Percentiles rank a stretch among this genome's conserved stretches.
Evolutionary conservation across 2,113 vertebrate species (phyloP).

Genomic region (Marmota monax): DNA sequence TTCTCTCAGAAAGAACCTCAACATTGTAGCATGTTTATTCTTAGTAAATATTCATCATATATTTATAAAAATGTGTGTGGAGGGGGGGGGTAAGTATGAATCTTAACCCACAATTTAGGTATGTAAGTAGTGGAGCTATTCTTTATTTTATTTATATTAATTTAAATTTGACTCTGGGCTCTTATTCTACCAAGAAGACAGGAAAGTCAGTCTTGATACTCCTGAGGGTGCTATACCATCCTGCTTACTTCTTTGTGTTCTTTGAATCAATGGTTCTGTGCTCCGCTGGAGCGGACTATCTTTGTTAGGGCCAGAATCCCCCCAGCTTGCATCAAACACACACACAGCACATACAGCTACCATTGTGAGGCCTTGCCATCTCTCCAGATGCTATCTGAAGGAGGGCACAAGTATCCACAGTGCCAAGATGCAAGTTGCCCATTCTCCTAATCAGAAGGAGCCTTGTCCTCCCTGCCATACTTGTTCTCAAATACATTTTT

Average conservation of each 20-base stretch:
- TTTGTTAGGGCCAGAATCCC: background rate
- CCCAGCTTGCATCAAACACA: background rate
- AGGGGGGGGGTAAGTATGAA: background rate
- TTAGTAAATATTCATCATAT: background rate
- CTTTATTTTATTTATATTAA: conserved; percentile 30
- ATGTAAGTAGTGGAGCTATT: background rate
- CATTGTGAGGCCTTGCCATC: background rate
- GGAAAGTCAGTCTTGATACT: background rate
- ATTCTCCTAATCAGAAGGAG: background rate
- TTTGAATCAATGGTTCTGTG: background rate
- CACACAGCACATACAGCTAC: no score
- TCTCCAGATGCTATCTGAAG: background rate
- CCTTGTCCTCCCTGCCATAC: background rate
- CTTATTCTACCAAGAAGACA: background rate
- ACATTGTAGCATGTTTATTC: background rate
- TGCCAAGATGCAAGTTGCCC: background rate
- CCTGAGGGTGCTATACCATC: background rate
- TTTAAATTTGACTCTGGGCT: background rate
- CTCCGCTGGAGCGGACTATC: background rate
- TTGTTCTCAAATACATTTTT: no score
- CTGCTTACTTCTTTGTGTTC: background rate
- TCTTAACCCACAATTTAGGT: background rate
- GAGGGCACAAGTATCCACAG: background rate
- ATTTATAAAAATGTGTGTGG: background rate
- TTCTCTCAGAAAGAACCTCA: background rate